Percentiles rank a stretch among this genome's conserved stretches.
Evolutionary conservation across 2,888 invertebrate species (phyloP).

Genomic region (Agrochola macilenta): DNA sequence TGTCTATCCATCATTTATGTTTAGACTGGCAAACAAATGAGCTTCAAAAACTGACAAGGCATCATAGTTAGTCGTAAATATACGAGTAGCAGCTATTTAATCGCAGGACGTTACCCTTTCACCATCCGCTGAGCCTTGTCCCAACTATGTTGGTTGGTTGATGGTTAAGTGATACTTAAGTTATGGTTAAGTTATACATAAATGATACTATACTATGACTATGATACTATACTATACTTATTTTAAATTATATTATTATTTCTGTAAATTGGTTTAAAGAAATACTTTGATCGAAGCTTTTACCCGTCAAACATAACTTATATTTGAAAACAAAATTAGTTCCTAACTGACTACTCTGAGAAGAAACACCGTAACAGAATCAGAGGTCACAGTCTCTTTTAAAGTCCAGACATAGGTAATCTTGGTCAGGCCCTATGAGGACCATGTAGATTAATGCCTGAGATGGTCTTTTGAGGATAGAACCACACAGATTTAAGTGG

Average conservation of each 20-base stretch:
- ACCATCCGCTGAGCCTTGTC: neutral
- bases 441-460: neutral
- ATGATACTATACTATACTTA: neutral
- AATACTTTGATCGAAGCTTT: no score
- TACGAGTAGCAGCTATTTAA: constrained; percentile 7
- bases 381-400: neutral
- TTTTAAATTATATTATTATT: neutral
- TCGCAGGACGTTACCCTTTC: constrained; percentile 28
- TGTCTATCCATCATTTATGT: neutral
- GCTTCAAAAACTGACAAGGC: constrained; percentile 10
- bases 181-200: neutral
- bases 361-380: neutral
- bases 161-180: neutral
- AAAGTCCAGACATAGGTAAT: neutral
- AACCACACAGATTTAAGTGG: neutral
- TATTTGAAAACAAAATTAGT: neutral
- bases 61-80: constrained; percentile 7
- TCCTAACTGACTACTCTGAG: neutral
- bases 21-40: constrained; percentile 8
- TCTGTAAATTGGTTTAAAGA: neutral
- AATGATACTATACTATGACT: neutral
- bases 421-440: neutral
- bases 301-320: neutral
- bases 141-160: neutral
- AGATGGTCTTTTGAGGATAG: neutral